Base-by-base conservation (phyloP, 64 coral and sea anemone genomes). In the Pocillopora verrucosa region DNA sequence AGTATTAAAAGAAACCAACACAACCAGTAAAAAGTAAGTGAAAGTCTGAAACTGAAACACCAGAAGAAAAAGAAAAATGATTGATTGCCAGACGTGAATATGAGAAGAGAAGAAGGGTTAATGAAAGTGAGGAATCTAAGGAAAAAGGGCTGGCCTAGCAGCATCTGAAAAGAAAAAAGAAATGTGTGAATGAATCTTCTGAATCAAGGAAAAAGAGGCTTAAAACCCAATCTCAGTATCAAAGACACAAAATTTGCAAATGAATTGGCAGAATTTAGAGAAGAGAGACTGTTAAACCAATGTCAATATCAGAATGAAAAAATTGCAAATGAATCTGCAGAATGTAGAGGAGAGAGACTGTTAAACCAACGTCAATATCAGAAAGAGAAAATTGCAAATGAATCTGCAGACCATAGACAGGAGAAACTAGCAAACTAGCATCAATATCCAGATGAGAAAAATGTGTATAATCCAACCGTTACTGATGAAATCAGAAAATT, bases 401-500 rank as follows among this genome's bases (percentile, higher is more conserved):
- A 76, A 76, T 76, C 74, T 37, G 74, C 10, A 36, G 74, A 76
- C 35, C 35, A 41, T 76, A 76, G 74, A 45, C 35, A 76, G 41
- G 1, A 12, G 35, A 41, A 34, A 41, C 74, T 41, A 37, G 74
- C 74, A 76, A 76, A 76, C 35, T 14, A 76, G 74, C 74, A 38
- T 45, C 35, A 76, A 38, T 35, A 76, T 34, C 13, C 38, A 11
- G 11, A 37, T 14, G 36, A 76, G 0, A 76, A 36, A 13, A 76
- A 3, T 76, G 1, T 16, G 7, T 45, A 12, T 76, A 76, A 16
- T 13, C 41, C 74, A 76, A 76, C 74, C 74, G 41, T 76, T 76
- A 9, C 35, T 45, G 74, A 76, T 76, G 74, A 76, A 76, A 76
- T 76, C 74, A 41, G 35, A 76, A 76, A 76, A 41, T 76, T 51